These are phyloP conservation scores for Sterna hirundo DNA, from an alignment of 2,113 vertebrate genomes.

Conservation along the genomic window DNA sequence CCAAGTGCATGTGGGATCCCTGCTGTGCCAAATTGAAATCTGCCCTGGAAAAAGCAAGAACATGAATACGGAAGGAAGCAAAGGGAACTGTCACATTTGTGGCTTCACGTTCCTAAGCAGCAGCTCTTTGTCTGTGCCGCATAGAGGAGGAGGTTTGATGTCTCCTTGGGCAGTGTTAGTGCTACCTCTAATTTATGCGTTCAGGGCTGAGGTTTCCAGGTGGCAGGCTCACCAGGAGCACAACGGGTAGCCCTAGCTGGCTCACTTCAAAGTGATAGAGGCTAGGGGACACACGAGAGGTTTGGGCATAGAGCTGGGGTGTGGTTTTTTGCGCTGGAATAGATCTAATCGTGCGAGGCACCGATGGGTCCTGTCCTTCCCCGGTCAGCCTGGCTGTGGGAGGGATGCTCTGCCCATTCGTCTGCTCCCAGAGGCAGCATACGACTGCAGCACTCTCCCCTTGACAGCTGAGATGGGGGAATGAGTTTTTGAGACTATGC, in stretches of 20 bases:
- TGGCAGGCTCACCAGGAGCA: background rate
- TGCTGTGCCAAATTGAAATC: background rate
- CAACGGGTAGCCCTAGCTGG: background rate
- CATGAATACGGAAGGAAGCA: background rate
- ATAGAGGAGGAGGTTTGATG: background rate
- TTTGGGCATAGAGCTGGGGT: background rate
- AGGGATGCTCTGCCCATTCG: background rate
- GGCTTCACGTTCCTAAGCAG: background rate
- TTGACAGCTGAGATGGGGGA: background rate
- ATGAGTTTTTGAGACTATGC: background rate
- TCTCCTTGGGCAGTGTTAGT: background rate
- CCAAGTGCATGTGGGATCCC: background rate
- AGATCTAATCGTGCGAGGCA: background rate
- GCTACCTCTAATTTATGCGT: background rate
- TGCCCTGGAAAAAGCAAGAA: background rate
- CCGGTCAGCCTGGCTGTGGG: background rate
- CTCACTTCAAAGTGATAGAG: background rate
- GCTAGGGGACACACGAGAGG: accelerated
- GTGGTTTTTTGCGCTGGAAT: background rate
- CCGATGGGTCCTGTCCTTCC: background rate
- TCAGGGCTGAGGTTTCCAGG: background rate
- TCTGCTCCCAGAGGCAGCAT: background rate
- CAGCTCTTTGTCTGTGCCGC: background rate
- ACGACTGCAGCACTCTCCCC: background rate
- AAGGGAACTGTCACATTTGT: background rate